Evolutionary conservation across 1,140 invertebrate genomes (phyloP), one percentile per base, ranked within the genome.

Genomic region (Acyrthosiphon pisum): DNA sequence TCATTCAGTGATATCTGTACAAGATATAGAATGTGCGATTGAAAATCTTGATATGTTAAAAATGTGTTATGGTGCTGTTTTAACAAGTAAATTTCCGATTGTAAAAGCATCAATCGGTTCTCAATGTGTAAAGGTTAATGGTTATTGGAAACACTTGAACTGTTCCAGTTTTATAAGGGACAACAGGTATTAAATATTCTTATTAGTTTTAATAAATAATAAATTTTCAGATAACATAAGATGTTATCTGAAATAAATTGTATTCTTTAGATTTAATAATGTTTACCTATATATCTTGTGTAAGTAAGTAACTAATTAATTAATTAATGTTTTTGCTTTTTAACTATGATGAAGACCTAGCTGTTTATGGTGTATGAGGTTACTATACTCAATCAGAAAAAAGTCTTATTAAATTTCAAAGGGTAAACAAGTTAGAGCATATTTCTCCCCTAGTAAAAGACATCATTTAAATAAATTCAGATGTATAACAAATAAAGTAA

Each of bases 171-270:
- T 76, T 14, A n/a, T 35, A 76, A 30, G 9, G 9, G 30, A 76
- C n/a, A 76, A 76, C n/a, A 76, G 68, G 68, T 76, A 76, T 76
- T 76, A 76, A 76, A 76, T n/a, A 30, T 56, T 56, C 53, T 56
- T 56, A 56, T 26, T 56, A 56, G 8, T 26, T 56, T 56, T 56
- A 56, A 56, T 56, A 56, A 56, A 56, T 56, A 56, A 26, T 56
- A 56, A 0, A 56, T 56, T 56, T 56, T 56, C 23, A 56, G 23
- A 48, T 48, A 48, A 48, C 6, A 48, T 48, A 48, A 48, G 46
- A 48, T 48, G 46, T 48, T 48, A 48, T 48, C 46, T 48, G 46
- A n/a, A n/a, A n/a, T n/a, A 56, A 56, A 56, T 26, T 56, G 53
- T 56, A 56, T 56, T 56, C 23, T 56, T 56, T 26, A 56, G 53